Conservation (phyloP, 1,140 invertebrate genomes). For the Cherax destructor region DNA sequence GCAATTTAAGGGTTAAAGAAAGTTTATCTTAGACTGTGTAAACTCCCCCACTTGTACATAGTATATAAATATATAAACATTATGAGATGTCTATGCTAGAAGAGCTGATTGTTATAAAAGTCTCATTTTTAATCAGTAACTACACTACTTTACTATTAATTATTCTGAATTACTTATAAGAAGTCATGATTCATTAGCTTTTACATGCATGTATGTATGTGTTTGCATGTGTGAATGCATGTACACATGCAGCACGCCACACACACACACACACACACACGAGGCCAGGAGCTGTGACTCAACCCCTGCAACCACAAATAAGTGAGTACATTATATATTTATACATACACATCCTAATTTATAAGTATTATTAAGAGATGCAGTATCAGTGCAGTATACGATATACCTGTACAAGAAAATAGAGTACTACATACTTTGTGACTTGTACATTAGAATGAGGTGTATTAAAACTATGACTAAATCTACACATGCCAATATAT, state of each 20-base stretch:
- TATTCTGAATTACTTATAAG: neutral
- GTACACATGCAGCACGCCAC: no score
- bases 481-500: neutral
- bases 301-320: no score
- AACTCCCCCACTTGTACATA: neutral
- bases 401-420: neutral
- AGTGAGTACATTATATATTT: no score
- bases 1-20: neutral
- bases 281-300: no score
- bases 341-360: neutral
- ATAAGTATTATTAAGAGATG: neutral
- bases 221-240: no score
- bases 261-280: no score
- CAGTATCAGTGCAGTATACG: neutral
- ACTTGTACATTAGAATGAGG: neutral
- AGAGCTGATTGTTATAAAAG: constrained; percentile 11
- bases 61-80: no score
- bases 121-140: neutral
- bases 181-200: neutral
- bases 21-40: neutral
- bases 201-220: neutral
- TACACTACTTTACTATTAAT: neutral
- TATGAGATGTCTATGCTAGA: neutral
- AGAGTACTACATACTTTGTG: neutral
- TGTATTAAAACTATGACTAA: neutral